Percentiles rank a stretch among this genome's conserved stretches.
Evolutionary conservation across 1,140 invertebrate species (phyloP).

Genomic region (Drosophila obscura): DNA sequence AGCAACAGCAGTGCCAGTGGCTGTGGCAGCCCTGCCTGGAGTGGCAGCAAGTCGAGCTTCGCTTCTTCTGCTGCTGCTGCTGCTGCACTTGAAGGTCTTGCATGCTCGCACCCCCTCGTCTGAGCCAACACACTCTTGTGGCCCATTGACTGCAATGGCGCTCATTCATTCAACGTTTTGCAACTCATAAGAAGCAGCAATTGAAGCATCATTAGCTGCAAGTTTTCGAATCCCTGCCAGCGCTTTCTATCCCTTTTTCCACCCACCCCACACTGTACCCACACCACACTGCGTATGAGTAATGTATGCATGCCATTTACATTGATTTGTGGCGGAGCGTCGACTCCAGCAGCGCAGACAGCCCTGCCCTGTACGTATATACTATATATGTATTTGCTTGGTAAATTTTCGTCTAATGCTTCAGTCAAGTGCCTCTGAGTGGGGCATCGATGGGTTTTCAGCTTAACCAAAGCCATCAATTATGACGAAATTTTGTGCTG

Average conservation of each 20-base stretch:
- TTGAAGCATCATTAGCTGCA: conserved; percentile 82
- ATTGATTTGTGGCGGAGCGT: conserved; percentile 66
- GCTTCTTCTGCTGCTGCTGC: conserved; percentile 18
- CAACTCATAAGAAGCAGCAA: conserved; percentile 79
- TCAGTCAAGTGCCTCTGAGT: conserved; percentile 49
- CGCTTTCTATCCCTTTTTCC: too few species aligned
- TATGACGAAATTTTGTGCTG: conserved; percentile 46
- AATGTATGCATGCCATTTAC: conserved; percentile 79
- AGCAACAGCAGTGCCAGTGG: conserved; percentile 9
- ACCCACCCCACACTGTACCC: conserved; percentile 9
- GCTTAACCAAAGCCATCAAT: conserved; percentile 54
- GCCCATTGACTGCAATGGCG: conserved; percentile 74
- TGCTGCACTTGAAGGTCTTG: conserved; percentile 39
- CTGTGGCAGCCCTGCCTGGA: conserved; percentile 9
- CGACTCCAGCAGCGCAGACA: conserved; percentile 13
- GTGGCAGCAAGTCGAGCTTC: too few species aligned
- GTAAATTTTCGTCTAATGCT: conserved; percentile 48
- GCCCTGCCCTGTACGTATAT: conserved; percentile 12
- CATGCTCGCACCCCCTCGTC: conserved; percentile 24
- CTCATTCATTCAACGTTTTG: conserved; percentile 80
- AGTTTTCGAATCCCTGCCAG: conserved; percentile 51
- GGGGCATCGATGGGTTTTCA: conserved; percentile 53
- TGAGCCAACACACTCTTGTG: conserved; percentile 25
- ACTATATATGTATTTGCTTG: conserved; percentile 14
- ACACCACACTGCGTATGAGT: conserved; percentile 67